These are phyloP conservation scores for Chondrosia reniformis DNA, from an alignment of 37 sponge, comb jelly and placozoan species.

Conservation along the genomic window DNA sequence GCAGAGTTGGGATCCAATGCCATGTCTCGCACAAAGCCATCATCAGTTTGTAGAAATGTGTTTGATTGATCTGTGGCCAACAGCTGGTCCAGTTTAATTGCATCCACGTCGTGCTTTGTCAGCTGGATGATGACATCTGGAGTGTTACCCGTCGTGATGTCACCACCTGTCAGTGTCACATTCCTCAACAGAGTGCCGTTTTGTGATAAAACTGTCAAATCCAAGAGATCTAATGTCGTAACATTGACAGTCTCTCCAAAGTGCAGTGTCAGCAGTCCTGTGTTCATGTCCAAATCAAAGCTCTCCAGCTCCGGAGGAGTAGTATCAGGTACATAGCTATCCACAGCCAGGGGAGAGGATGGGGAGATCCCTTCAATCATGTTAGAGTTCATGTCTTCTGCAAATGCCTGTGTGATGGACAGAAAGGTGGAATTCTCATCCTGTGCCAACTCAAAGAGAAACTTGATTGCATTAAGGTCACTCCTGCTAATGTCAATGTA, in stretches of 20 bases:
- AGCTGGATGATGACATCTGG: constrained; percentile 44
- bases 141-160: constrained; percentile 28
- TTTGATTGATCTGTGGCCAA: constrained; percentile 55
- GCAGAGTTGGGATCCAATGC: constrained; percentile 40
- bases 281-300: constrained; percentile 66
- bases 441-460: constrained; percentile 56
- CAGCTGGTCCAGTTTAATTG: constrained; percentile 58
- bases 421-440: constrained; percentile 49
- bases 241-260: constrained; percentile 87
- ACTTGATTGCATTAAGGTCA: constrained; percentile 78
- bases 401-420: constrained; percentile 28
- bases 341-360: constrained; percentile 40
- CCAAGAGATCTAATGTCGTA: constrained; percentile 24
- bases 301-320: constrained; percentile 51
- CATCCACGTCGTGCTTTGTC: constrained; percentile 55
- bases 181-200: constrained; percentile 13
- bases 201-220: constrained; percentile 10
- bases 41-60: constrained; percentile 44
- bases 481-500: constrained; percentile 47
- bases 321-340: constrained; percentile 43
- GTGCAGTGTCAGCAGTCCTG: constrained; percentile 55
- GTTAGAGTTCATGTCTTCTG: constrained; percentile 67
- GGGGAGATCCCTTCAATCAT: constrained; percentile 30
- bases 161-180: constrained; percentile 42
- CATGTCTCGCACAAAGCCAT: constrained; percentile 53